phyloP scores from a whole-genome alignment of 2,888 invertebrate genomes.

The Congeria kusceri region DNA sequence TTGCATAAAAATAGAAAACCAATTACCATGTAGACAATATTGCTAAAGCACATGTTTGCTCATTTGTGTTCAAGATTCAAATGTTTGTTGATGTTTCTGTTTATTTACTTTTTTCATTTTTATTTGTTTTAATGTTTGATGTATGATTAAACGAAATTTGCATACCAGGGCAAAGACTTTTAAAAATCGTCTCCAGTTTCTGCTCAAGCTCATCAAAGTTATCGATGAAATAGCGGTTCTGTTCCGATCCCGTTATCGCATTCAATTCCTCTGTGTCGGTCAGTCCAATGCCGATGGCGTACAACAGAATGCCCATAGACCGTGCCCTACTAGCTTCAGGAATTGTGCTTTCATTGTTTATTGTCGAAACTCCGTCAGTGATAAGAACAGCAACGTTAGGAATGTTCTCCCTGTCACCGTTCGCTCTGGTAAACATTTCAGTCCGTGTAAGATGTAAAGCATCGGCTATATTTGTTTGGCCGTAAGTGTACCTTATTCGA shows the following conservation, averaged over 20 bases:
- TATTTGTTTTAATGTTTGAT: constrained; percentile 8
- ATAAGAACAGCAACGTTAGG: constrained; percentile 78
- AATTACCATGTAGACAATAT: no score
- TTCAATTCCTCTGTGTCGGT: constrained; percentile 77
- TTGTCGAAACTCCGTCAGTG: constrained; percentile 81
- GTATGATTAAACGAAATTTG: background rate
- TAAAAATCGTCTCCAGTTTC: constrained; percentile 67
- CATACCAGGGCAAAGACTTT: constrained; percentile 60
- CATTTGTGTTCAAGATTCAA: background rate
- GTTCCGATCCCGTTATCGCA: constrained; percentile 75
- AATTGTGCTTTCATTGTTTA: constrained; percentile 70
- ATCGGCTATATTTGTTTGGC: constrained; percentile 80
- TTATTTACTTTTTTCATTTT: background rate
- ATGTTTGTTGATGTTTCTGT: no score
- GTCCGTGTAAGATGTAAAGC: constrained; percentile 73
- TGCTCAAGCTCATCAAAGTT: constrained; percentile 70
- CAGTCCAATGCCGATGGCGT: constrained; percentile 74
- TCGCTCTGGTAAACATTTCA: constrained; percentile 69
- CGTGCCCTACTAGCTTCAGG: constrained; percentile 74
- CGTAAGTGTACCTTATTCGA: constrained; percentile 69
- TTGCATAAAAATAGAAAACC: no score
- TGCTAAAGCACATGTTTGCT: no score
- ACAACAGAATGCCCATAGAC: constrained; percentile 69
- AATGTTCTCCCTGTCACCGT: constrained; percentile 75
- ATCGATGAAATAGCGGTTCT: constrained; percentile 74